A percentile compares a stretch with the other conserved stretches of the same genome.
phyloP scores from a whole-genome alignment of 2,113 vertebrate species.

The Nothobranchius kuhntae region DNA sequence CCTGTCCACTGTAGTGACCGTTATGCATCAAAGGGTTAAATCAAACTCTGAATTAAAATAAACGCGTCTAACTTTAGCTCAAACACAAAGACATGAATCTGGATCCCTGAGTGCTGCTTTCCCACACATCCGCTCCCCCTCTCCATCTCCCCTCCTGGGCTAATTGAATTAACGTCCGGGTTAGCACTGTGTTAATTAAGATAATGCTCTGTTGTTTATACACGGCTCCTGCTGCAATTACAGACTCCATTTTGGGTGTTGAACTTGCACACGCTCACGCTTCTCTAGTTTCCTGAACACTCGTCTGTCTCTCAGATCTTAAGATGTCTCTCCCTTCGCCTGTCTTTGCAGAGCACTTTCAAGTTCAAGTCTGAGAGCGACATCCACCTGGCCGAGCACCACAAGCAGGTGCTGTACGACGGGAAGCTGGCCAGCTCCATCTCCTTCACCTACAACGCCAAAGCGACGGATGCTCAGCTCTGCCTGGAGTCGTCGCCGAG shows the following conservation, averaged over 20 bases:
- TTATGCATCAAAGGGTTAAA: not conserved
- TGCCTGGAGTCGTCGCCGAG: conserved; percentile 98
- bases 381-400: conserved; percentile 98
- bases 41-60: not conserved
- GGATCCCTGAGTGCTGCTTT: conserved; percentile 37
- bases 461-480: conserved; percentile 96
- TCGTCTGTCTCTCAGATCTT: conserved; percentile 4
- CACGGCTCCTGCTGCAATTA: conserved; percentile 58
- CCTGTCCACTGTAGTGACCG: no score
- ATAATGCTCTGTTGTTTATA: conserved; percentile 69
- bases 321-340: conserved; percentile 9
- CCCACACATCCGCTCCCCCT: conserved; percentile 35
- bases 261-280: conserved; percentile 18
- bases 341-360: conserved; percentile 90
- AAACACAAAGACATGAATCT: conserved; percentile 44
- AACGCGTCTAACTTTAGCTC: conserved; percentile 1
- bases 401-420: conserved; percentile 97
- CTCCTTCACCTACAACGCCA: conserved; percentile 97
- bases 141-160: conserved; percentile 50
- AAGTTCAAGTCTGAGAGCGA: conserved; percentile 99
- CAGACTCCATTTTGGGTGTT: conserved; percentile 59
- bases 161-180: conserved; percentile 72
- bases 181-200: conserved; percentile 71
- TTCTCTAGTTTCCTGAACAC: not conserved
- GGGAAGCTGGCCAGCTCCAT: conserved; percentile 97